These are phyloP conservation scores for Trididemnum clinides DNA, from an alignment of 23 tunicate genomes.

Conservation along the genomic window DNA sequence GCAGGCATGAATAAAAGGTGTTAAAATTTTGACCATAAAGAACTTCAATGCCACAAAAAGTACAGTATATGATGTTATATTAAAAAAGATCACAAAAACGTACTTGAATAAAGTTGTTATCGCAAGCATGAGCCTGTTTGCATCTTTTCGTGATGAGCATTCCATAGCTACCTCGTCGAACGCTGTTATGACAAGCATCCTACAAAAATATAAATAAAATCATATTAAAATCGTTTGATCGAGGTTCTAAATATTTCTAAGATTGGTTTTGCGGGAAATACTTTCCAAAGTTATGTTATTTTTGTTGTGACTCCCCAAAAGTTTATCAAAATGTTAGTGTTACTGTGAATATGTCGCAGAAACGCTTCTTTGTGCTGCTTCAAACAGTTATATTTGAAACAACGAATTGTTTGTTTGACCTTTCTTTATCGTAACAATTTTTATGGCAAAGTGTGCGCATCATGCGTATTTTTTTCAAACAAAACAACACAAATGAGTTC, in stretches of 20 bases:
- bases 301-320: neutral
- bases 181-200: conserved; percentile 21
- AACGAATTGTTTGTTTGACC: no score
- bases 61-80: neutral
- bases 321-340: no score
- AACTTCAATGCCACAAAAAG: neutral
- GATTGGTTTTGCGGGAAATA: neutral
- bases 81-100: neutral
- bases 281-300: no score
- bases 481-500: neutral
- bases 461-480: no score
- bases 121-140: conserved; percentile 34
- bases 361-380: no score
- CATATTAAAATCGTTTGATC: neutral
- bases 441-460: no score
- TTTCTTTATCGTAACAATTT: no score
- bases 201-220: neutral
- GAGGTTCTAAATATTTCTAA: no score
- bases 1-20: neutral
- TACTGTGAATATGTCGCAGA: no score
- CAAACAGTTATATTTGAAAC: no score
- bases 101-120: conserved; percentile 34
- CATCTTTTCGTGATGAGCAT: conserved; percentile 14
- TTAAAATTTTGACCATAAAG: neutral
- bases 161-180: conserved; percentile 21